These are phyloP conservation scores for Acleris sparsana DNA, from an alignment of 2,888 invertebrate genomes.

Conservation along the genomic window DNA sequence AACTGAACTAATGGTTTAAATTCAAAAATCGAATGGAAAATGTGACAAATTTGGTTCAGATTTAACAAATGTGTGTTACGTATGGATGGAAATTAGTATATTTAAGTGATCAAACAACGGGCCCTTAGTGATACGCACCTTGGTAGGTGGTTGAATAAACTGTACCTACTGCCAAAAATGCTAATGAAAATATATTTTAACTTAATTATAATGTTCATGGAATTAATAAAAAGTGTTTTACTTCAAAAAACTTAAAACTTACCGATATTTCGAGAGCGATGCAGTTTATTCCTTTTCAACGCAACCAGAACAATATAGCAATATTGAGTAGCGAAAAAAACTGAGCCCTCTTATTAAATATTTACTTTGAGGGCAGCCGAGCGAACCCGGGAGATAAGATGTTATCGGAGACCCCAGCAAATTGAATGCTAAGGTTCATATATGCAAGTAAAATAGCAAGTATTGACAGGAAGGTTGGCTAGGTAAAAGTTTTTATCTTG, in stretches of 20 bases:
- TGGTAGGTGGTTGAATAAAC: too few species aligned
- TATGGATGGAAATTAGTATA: too few species aligned
- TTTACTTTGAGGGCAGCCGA: slow-evolving; percentile 56
- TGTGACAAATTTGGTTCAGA: too few species aligned
- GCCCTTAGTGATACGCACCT: too few species aligned
- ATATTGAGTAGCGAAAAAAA: slow-evolving; percentile 72
- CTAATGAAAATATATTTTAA: too few species aligned
- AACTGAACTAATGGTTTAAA: too few species aligned
- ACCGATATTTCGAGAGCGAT: slow-evolving; percentile 35
- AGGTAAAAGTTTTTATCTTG: not conserved
- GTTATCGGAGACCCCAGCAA: not conserved
- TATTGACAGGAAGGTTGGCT: not conserved
- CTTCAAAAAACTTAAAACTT: slow-evolving; percentile 22
- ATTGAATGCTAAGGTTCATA: slow-evolving; percentile 5
- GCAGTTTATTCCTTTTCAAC: slow-evolving; percentile 57
- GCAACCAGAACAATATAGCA: slow-evolving; percentile 67
- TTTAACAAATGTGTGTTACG: too few species aligned
- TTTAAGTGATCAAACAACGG: too few species aligned
- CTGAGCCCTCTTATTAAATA: slow-evolving; percentile 71
- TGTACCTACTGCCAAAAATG: too few species aligned
- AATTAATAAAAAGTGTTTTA: too few species aligned
- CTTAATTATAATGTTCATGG: too few species aligned
- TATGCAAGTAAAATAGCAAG: not conserved
- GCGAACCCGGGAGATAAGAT: not conserved
- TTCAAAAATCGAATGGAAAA: too few species aligned